Base-by-base conservation (phyloP, 2,797 vertebrate species). In the Tadarida brasiliensis region DNA sequence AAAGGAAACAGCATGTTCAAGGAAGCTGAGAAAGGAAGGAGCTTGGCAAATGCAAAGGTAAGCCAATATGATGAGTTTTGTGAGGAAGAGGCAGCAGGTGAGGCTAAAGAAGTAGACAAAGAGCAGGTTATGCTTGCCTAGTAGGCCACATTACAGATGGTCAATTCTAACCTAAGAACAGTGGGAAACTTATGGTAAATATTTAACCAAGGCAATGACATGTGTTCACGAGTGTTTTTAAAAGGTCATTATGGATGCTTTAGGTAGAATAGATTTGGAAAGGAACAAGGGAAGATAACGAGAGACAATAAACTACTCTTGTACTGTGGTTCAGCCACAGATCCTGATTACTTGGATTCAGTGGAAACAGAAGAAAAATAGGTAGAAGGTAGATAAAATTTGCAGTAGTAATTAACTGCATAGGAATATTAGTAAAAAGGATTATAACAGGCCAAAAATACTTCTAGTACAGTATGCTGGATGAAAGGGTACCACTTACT, bases 1-100 rank as follows among this genome's bases (percentile, higher is more conserved):
- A 96, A 81, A 94, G 35, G n/a, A 70, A 93, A 44, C 22, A n/a
- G 28, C 17, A 20, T 76, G 33, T 94, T 93, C 7, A 35, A 57
- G 39, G 39, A 90, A 59, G 17, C 19, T 51, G 35, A 86, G n/a
- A 86, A 56, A 86, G 9, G 51, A 91, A 88, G 35, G 59, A 81
- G 26, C 35, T 86, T 71, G 26, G 6, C 35, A 91, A 39, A 4
- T 63, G 77, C 2, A 63, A 28, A 16, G 5, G 49, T 65, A 63
- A 84, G 26, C 77, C 47, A 83, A 35, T 30, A 63, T 26, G 26
- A 14, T 61, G 33, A 83, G 49, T 74, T 90, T 74, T 86, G 3
- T 82, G 49, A 94, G 24, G 70, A 70, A 77, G 8, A 35, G 5
- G 39, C 54, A 91, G 49, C 14, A 71, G 14, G 35, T 82, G 6